Conservation (phyloP, 2,797 vertebrate species). For the Podargus strigoides region DNA sequence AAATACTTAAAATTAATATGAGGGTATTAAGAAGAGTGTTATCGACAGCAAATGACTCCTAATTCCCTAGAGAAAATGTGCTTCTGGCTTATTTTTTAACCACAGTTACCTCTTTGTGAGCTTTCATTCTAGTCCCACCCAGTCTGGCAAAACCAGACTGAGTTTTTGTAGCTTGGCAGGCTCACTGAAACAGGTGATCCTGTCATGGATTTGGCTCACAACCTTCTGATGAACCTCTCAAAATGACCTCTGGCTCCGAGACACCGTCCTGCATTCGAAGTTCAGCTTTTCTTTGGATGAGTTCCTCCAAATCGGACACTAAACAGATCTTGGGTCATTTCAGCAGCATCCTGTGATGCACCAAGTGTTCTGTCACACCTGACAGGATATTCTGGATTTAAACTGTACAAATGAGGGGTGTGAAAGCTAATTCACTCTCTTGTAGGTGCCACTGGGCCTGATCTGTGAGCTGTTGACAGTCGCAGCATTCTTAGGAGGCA, state of each 20-base stretch:
- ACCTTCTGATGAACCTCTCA: not conserved
- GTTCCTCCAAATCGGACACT: not conserved
- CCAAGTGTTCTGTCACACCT: not conserved
- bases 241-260: accelerated
- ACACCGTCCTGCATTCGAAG: not conserved
- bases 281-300: not conserved
- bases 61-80: not conserved
- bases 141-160: not conserved
- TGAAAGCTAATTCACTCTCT: not conserved
- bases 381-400: not conserved
- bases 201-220: not conserved
- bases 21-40: not conserved
- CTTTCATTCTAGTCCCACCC: not conserved
- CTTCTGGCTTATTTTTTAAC: not conserved
- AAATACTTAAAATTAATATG: not conserved
- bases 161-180: not conserved
- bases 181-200: not conserved
- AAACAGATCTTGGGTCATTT: not conserved
- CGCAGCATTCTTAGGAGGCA: not conserved
- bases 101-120: not conserved
- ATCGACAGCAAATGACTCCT: not conserved
- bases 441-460: not conserved
- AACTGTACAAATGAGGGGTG: not conserved
- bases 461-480: not conserved
- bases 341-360: not conserved